A percentile compares a stretch with the other conserved stretches of the same genome.
phyloP scores from a whole-genome alignment of 2,797 vertebrate genomes.

The Dromococcyx pavoninus region DNA sequence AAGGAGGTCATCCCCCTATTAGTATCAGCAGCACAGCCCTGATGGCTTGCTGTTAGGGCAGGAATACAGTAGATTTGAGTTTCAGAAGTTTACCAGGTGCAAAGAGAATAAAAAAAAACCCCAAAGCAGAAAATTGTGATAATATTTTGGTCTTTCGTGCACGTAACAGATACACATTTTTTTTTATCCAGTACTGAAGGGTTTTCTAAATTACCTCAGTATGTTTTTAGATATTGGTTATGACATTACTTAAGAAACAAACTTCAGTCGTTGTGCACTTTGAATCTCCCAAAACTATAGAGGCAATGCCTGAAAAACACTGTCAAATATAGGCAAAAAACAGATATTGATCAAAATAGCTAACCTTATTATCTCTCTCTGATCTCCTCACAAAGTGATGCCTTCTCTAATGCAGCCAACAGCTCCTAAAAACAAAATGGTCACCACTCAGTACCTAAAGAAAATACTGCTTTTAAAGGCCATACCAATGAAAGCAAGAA shows the following conservation, averaged over 20 bases:
- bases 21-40: neutral
- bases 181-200: neutral
- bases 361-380: neutral
- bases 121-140: neutral
- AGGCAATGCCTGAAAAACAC: neutral
- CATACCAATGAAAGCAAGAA: neutral
- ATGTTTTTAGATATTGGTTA: neutral
- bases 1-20: neutral
- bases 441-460: neutral
- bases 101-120: neutral
- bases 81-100: neutral
- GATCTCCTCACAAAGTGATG: neutral
- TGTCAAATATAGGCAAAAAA: rapidly evolving
- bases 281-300: neutral
- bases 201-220: neutral
- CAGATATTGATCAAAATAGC: neutral
- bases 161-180: neutral
- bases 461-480: neutral
- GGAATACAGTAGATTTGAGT: neutral
- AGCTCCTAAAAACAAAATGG: neutral
- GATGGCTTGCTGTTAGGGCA: neutral
- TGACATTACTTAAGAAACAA: neutral
- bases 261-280: neutral
- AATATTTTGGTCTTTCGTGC: neutral
- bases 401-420: neutral